Conservation (phyloP, 2,888 invertebrate genomes). For the Celastrina argiolus region DNA sequence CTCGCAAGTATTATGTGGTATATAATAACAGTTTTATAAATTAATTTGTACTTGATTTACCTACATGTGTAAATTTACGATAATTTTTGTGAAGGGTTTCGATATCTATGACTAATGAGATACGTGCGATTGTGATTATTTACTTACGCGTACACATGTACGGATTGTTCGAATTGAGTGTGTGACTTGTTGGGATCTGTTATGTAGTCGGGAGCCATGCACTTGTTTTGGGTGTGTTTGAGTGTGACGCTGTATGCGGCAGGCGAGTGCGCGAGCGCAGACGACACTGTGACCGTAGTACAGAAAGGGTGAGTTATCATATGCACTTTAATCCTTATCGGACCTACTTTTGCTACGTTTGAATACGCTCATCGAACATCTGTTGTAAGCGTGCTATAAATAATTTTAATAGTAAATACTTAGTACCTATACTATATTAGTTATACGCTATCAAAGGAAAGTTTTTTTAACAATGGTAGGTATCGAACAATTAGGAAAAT, state of each 20-base stretch:
- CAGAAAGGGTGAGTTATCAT: slow-evolving; percentile 43
- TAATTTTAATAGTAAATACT: background rate
- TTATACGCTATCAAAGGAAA: background rate
- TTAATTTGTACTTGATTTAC: background rate
- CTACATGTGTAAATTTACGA: background rate
- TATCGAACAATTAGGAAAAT: too few species aligned
- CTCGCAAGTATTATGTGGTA: slow-evolving; percentile 16
- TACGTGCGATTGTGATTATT: background rate
- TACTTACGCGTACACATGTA: background rate
- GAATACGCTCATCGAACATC: background rate
- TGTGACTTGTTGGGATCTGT: background rate
- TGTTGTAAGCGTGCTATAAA: background rate
- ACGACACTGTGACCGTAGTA: slow-evolving; percentile 42
- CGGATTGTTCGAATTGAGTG: background rate
- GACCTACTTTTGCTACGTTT: background rate
- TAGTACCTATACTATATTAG: background rate
- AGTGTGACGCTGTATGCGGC: slow-evolving; percentile 27
- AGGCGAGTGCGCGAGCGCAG: slow-evolving; percentile 29
- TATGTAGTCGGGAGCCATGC: background rate
- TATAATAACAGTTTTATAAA: background rate
- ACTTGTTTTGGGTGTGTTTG: slow-evolving; percentile 22
- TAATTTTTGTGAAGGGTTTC: background rate
- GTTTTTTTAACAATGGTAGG: background rate
- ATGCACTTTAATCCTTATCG: background rate
- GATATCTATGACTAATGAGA: background rate